phyloP scores from a whole-genome alignment of 2,888 invertebrate genomes.

The Drosophila buzzatii region DNA sequence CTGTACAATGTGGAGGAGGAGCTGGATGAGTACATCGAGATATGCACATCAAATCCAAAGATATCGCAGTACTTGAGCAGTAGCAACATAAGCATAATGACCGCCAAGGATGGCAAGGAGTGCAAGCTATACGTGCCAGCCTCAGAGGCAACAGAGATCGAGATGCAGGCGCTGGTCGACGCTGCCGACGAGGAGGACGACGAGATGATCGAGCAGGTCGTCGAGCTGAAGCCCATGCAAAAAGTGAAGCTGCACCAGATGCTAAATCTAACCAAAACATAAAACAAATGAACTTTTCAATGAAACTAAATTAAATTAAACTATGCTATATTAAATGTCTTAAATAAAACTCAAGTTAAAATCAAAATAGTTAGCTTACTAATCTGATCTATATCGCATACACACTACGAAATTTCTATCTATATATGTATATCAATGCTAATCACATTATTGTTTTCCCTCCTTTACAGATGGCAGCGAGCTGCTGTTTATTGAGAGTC shows the following conservation, averaged over 20 bases:
- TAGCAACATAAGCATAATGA: slow-evolving; percentile 80
- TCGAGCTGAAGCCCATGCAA: slow-evolving; percentile 30
- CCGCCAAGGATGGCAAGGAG: slow-evolving; percentile 81
- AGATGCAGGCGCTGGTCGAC: slow-evolving; percentile 68
- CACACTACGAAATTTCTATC: background rate
- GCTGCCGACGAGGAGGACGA: slow-evolving; percentile 36
- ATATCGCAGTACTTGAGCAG: slow-evolving; percentile 80
- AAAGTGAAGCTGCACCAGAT: slow-evolving; percentile 50
- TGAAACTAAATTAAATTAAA: slow-evolving; percentile 17
- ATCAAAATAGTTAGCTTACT: slow-evolving; percentile 24
- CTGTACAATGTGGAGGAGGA: slow-evolving; percentile 84
- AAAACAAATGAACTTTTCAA: slow-evolving; percentile 7
- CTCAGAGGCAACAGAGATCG: slow-evolving; percentile 70
- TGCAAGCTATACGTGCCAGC: slow-evolving; percentile 83
- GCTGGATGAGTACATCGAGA: slow-evolving; percentile 84
- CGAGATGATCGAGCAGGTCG: slow-evolving; percentile 36
- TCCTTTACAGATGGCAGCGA: slow-evolving; percentile 54
- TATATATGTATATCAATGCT: background rate
- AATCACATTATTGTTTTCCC: background rate
- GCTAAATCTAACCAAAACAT: slow-evolving; percentile 17
- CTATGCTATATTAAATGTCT: background rate
- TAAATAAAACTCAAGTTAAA: slow-evolving; percentile 41
- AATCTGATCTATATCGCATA: slow-evolving; percentile 10
- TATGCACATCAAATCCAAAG: slow-evolving; percentile 82
- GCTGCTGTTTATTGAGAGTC: slow-evolving; percentile 84